Evolutionary conservation across 1,140 invertebrate species (phyloP).

Genomic region (Camponotus floridanus): DNA sequence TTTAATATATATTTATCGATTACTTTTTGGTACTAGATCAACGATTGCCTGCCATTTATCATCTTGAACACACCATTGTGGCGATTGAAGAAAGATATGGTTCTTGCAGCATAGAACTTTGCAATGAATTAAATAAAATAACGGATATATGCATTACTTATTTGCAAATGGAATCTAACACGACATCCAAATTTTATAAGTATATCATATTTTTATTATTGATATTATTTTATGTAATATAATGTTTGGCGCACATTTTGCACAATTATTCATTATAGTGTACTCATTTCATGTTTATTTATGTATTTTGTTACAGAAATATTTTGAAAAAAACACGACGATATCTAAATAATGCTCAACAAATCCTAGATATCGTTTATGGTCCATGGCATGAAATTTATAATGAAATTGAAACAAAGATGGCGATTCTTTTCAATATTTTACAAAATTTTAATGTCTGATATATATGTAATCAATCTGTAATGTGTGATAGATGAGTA

Average conservation of each 20-base stretch:
- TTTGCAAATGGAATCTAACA: constrained; percentile 74
- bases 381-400: constrained; percentile 80
- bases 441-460: constrained; percentile 63
- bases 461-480: constrained; percentile 15
- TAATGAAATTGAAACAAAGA: constrained; percentile 71
- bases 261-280: not conserved
- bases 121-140: constrained; percentile 87
- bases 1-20: not conserved
- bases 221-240: constrained; percentile 47
- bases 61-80: constrained; percentile 84
- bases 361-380: constrained; percentile 79
- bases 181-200: constrained; percentile 76
- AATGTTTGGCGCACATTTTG: not conserved
- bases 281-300: not conserved
- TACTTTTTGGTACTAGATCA: constrained; percentile 75
- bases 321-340: constrained; percentile 73
- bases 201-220: constrained; percentile 62
- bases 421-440: constrained; percentile 28
- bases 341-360: constrained; percentile 75
- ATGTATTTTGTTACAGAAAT: constrained; percentile 73
- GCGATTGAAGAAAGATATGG: constrained; percentile 87
- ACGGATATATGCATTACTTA: constrained; percentile 82
- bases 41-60: constrained; percentile 83
- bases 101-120: constrained; percentile 86
- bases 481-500: constrained; percentile 1